Percentiles rank a stretch among this genome's conserved stretches.
Conservation (phyloP, 2,113 vertebrate genomes). For the Pantherophis guttatus region DNA sequence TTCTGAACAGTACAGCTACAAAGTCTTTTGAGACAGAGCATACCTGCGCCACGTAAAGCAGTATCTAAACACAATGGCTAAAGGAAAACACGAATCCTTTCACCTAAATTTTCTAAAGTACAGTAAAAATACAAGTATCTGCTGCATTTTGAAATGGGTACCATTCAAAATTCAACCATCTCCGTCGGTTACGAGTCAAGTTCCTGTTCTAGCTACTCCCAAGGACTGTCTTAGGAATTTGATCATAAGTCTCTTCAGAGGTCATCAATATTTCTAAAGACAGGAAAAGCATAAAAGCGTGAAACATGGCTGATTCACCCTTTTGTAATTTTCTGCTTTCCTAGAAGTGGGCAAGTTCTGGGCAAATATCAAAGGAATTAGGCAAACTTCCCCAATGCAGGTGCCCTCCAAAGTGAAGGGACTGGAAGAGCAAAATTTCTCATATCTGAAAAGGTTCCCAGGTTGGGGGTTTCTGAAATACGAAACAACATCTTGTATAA, state of each 20-base stretch:
- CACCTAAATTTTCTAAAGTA: not conserved
- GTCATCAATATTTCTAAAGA: not conserved
- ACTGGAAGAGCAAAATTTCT: not conserved
- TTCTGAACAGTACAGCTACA: not conserved
- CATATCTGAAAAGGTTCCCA: not conserved
- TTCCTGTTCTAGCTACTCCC: not conserved
- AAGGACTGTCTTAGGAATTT: not conserved
- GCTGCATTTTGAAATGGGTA: not conserved
- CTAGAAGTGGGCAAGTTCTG: not conserved
- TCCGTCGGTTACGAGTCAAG: not conserved
- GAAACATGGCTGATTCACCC: not conserved
- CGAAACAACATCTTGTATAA: not conserved
- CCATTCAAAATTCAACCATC: not conserved
- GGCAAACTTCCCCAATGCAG: not conserved
- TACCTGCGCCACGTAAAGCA: not conserved
- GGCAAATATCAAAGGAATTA: not conserved
- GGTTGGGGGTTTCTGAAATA: not conserved
- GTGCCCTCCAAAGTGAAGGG: not conserved
- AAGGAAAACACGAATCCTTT: not conserved
- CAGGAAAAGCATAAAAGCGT: not conserved
- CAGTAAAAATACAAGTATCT: not conserved
- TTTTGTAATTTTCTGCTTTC: not conserved
- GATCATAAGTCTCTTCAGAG: not conserved
- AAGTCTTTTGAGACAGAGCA: not conserved
- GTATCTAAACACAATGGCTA: not conserved